Evolutionary conservation across 35 echinoderm and acorn worm genomes (phyloP), one percentile per base, ranked within the genome.

Genomic region (Lytechinus variegatus): DNA sequence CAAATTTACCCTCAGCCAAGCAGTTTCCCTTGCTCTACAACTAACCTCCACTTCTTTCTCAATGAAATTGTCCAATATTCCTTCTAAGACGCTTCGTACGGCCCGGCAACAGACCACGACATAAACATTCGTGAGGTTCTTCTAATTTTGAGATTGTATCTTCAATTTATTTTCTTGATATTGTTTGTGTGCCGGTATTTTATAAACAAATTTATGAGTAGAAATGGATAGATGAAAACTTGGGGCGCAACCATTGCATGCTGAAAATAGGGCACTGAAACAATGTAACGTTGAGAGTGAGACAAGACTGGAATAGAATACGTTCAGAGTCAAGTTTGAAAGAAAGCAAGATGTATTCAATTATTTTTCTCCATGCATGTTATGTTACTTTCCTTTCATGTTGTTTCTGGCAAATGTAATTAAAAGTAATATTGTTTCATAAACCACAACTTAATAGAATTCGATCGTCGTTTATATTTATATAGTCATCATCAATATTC

Each of bases 11-110:
- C 14, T 19, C 66, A 24, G 66, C n/a, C 66, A 44, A 44, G 33
- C 2, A 79, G 16, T 79, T 24, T 79, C 19, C 19, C 66, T 8
- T 79, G 14, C 66, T 79, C 14, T 19, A 24, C 66, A 79, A 24
- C 19, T n/a, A 79, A n/a, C 66, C 21, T 24, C 66, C 6, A 79
- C 21, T 79, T 79, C 66, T 79, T 44, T 79, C 3, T 79, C 66
- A 79, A 79, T 79, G 66, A 79, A 79, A 79, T 79, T 79, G 19
- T 79, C 66, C 66, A 79, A 79, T 79, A 79, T 24, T 79, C 66
- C 14, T 24, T 19, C 16, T 24, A 24, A 79, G 66, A 79, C 66
- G 66, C 21, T 24, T 79, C 6, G 19, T 16, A 79, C 66, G 24
- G 14, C 66, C 16, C 14, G 33, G 33, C 1, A 58, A 71, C 61